Percentiles rank a stretch among this genome's conserved stretches.
phyloP scores from a whole-genome alignment of 1,140 invertebrate genomes.

The Spodoptera frugiperda region DNA sequence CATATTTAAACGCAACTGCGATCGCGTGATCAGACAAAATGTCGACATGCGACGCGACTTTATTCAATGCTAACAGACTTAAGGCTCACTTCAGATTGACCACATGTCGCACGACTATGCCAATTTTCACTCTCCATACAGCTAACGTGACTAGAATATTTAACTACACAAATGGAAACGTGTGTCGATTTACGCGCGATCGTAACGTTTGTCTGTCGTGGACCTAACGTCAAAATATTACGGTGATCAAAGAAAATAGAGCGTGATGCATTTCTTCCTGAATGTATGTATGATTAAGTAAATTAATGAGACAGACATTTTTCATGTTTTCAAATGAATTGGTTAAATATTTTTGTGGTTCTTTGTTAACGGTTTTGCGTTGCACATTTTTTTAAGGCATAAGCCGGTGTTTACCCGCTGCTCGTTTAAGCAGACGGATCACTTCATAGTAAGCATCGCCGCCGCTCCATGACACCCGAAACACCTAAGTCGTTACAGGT shows the following conservation, averaged over 20 bases:
- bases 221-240: slow-evolving; percentile 24
- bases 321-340: too few species aligned
- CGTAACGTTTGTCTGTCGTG: not conserved
- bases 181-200: not conserved
- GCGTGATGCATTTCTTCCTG: slow-evolving; percentile 23
- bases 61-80: slow-evolving; percentile 19
- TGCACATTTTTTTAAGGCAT: too few species aligned
- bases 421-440: too few species aligned
- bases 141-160: not conserved
- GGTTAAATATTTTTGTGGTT: too few species aligned
- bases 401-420: too few species aligned
- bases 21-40: slow-evolving; percentile 9
- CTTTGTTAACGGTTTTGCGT: too few species aligned
- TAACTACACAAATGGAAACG: too few species aligned
- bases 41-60: slow-evolving; percentile 7
- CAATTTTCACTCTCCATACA: not conserved
- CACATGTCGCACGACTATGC: not conserved
- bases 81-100: not conserved
- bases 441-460: too few species aligned
- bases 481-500: too few species aligned
- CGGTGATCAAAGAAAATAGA: slow-evolving; percentile 20
- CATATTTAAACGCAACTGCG: slow-evolving; percentile 1
- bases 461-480: too few species aligned
- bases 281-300: slow-evolving; percentile 21
- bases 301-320: not conserved